Evolutionary conservation across 2,797 vertebrate species (phyloP).

Genomic region (Clarias laeviceps): DNA sequence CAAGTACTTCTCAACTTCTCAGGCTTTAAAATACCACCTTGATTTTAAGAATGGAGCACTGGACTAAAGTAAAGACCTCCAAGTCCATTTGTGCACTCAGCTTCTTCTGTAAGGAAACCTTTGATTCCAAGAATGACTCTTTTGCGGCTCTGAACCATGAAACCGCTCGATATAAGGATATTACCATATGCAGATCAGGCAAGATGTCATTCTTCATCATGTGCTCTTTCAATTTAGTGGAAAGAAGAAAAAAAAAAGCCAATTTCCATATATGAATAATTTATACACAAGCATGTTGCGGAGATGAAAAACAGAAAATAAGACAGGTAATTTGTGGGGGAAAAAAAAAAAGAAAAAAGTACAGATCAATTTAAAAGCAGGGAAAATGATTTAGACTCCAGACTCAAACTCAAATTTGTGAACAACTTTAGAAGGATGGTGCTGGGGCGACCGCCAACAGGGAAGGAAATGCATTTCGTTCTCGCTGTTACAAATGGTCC

Average conservation of each 20-base stretch:
- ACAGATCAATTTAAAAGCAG: constrained; percentile 35
- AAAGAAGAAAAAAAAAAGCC: background rate
- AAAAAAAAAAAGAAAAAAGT: constrained; percentile 33
- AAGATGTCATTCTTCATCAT: constrained; percentile 41
- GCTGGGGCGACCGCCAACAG: background rate
- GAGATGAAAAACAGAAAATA: constrained; percentile 45
- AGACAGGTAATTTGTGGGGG: constrained; percentile 29
- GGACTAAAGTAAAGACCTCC: background rate
- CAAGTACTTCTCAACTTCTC: background rate
- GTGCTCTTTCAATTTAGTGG: constrained; percentile 29
- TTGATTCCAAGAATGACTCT: background rate
- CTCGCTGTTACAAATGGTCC: background rate
- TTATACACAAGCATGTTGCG: constrained; percentile 48
- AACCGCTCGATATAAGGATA: background rate
- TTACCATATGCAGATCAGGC: constrained; percentile 36
- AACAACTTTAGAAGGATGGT: constrained; percentile 8
- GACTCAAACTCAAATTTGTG: constrained; percentile 21
- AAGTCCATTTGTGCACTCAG: background rate
- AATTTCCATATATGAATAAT: constrained; percentile 63
- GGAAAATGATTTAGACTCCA: constrained; percentile 24
- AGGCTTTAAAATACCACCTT: constrained; percentile 1
- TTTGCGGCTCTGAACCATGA: background rate
- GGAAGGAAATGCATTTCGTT: background rate
- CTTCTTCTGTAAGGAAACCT: background rate
- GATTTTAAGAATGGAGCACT: constrained; percentile 16